Percentiles rank a stretch among this genome's conserved stretches.
Evolutionary conservation across 2,797 vertebrate genomes (phyloP).

Genomic region (Acanthopagrus latus): DNA sequence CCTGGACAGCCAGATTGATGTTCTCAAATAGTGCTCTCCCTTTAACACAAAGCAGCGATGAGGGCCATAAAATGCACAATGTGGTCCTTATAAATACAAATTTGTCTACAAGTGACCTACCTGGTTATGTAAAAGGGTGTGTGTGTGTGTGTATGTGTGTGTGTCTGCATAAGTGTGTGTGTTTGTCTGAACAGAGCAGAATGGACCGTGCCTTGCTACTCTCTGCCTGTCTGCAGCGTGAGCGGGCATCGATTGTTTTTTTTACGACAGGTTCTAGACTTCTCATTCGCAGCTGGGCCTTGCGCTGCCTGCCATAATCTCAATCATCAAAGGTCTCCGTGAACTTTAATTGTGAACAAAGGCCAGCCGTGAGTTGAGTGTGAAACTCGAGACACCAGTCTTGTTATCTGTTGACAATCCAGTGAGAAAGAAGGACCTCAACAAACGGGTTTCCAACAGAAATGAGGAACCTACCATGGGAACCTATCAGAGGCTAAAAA

Average conservation of each 20-base stretch:
- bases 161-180: neutral
- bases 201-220: neutral
- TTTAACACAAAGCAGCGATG: conserved; percentile 42
- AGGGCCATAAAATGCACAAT: conserved; percentile 36
- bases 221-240: conserved; percentile 20
- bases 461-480: conserved; percentile 57
- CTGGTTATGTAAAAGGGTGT: conserved; percentile 43
- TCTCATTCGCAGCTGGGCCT: conserved; percentile 15
- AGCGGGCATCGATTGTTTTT: conserved; percentile 36
- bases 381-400: conserved; percentile 21
- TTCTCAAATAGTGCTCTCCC: conserved; percentile 54
- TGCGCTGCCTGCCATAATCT: conserved; percentile 29
- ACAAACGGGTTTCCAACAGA: conserved; percentile 62
- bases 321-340: conserved; percentile 46
- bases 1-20: conserved; percentile 28
- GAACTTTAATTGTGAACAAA: conserved; percentile 38
- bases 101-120: conserved; percentile 38
- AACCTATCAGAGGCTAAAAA: conserved; percentile 63
- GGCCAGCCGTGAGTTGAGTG: conserved; percentile 44
- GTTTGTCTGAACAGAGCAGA: conserved; percentile 10
- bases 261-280: conserved; percentile 2
- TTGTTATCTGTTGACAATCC: conserved; percentile 63
- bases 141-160: neutral
- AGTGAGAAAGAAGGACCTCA: conserved; percentile 10
- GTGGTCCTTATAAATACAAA: conserved; percentile 33